These are phyloP conservation scores for Romanogobio albipinnatus DNA, from an alignment of 2,113 vertebrate genomes.

Conservation along the genomic window DNA sequence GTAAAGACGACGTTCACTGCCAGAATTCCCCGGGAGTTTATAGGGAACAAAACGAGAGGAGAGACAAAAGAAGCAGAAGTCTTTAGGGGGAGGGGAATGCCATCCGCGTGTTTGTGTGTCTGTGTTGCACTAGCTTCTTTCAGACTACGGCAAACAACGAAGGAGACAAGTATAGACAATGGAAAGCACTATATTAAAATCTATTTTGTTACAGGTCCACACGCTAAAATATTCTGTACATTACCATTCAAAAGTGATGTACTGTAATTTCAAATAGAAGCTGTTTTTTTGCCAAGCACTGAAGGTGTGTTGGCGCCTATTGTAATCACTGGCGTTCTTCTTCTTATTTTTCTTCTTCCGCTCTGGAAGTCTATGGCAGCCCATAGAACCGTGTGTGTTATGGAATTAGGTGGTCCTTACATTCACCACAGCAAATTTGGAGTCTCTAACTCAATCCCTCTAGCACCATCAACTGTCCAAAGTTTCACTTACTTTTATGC, in stretches of 20 bases:
- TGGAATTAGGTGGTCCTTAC: no score
- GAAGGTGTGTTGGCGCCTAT: no score
- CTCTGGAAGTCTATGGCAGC: conserved; percentile 1
- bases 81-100: conserved; percentile 35
- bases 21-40: conserved; percentile 57
- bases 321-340: no score
- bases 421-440: no score
- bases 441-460: no score
- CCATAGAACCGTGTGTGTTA: not conserved
- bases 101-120: conserved; percentile 17
- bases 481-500: no score
- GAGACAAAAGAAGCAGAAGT: conserved; percentile 15
- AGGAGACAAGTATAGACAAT: not conserved
- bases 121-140: not conserved
- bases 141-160: conserved; percentile 27
- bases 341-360: no score
- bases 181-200: not conserved
- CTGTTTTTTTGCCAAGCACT: no score
- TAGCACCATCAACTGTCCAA: no score
- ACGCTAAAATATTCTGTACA: not conserved
- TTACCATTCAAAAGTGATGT: not conserved
- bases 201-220: conserved; percentile 37
- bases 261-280: no score
- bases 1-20: conserved; percentile 46
- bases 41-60: conserved; percentile 32